These are phyloP conservation scores for Notodonta dromedarius DNA, from an alignment of 2,888 invertebrate genomes.

Conservation along the genomic window DNA sequence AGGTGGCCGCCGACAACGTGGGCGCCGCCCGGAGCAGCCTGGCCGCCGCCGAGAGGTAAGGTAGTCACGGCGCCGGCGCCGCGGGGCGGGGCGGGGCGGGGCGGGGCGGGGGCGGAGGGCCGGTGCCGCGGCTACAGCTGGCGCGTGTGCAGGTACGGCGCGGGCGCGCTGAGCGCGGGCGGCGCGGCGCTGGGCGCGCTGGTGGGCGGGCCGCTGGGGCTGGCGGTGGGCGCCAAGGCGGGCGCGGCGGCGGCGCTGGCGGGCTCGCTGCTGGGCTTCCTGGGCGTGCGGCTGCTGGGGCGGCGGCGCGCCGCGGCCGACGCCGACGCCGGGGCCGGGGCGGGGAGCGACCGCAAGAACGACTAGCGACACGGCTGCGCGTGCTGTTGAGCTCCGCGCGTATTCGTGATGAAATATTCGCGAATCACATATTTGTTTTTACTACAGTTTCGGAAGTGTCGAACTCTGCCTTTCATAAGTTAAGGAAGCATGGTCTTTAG, in stretches of 20 bases:
- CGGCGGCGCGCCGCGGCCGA: slow-evolving; percentile 5
- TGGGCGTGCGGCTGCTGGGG: slow-evolving; percentile 41
- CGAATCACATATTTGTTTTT: no score
- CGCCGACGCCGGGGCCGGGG: background rate
- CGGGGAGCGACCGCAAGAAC: slow-evolving; percentile 16
- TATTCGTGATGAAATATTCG: no score
- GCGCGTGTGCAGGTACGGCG: slow-evolving; percentile 9
- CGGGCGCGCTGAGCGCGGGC: slow-evolving; percentile 50
- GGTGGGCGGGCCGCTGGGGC: slow-evolving; percentile 63
- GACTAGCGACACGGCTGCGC: slow-evolving; percentile 27
- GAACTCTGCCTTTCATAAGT: no score
- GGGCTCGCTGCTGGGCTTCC: slow-evolving; percentile 57
- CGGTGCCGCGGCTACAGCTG: slow-evolving; percentile 36
- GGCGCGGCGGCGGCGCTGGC: slow-evolving; percentile 61
- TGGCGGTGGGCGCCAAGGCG: slow-evolving; percentile 61
- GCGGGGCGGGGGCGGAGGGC: slow-evolving; percentile 58
- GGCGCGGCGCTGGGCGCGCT: slow-evolving; percentile 62
- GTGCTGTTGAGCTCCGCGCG: slow-evolving; percentile 12
- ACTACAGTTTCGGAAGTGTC: no score
- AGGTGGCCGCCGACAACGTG: slow-evolving; percentile 50
- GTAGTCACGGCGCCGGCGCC: slow-evolving; percentile 42
- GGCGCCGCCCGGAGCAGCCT: slow-evolving; percentile 50
- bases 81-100: slow-evolving; percentile 62
- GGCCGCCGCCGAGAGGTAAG: slow-evolving; percentile 57
- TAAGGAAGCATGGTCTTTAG: no score